Percentiles rank a stretch among this genome's conserved stretches.
phyloP scores from a whole-genome alignment of 1,140 invertebrate species.

The Maconellicoccus hirsutus region DNA sequence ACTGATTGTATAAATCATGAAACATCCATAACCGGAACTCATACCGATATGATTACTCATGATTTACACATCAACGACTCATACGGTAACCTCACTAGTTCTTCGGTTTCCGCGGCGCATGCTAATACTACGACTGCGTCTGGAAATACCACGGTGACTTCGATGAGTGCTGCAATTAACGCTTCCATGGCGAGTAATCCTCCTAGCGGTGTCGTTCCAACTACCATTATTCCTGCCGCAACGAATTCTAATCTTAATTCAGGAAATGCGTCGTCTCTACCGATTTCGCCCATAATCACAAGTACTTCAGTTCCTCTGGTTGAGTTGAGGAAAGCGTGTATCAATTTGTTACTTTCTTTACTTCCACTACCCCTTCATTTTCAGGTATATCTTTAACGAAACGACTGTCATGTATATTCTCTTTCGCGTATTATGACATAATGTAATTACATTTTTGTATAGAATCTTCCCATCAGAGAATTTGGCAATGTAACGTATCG shows the following conservation, averaged over 20 bases:
- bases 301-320: constrained; percentile 46
- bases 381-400: constrained; percentile 40
- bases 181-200: neutral
- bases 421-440: no score
- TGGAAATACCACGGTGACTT: neutral
- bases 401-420: neutral
- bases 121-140: neutral
- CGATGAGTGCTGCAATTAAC: neutral
- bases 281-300: neutral
- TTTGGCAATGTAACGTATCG: constrained; percentile 32
- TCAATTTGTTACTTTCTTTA: constrained; percentile 78
- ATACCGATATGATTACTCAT: neutral
- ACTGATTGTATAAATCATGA: neutral
- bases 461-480: constrained; percentile 64
- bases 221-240: neutral
- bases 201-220: neutral
- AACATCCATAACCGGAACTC: neutral
- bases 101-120: neutral
- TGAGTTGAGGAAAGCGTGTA: constrained; percentile 77
- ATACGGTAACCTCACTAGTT: neutral
- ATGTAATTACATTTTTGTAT: no score
- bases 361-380: constrained; percentile 84
- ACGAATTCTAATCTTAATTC: neutral
- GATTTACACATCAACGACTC: neutral
- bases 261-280: neutral